Evolutionary conservation across 2,888 invertebrate species (phyloP).

Genomic region (Amorpha juglandis): DNA sequence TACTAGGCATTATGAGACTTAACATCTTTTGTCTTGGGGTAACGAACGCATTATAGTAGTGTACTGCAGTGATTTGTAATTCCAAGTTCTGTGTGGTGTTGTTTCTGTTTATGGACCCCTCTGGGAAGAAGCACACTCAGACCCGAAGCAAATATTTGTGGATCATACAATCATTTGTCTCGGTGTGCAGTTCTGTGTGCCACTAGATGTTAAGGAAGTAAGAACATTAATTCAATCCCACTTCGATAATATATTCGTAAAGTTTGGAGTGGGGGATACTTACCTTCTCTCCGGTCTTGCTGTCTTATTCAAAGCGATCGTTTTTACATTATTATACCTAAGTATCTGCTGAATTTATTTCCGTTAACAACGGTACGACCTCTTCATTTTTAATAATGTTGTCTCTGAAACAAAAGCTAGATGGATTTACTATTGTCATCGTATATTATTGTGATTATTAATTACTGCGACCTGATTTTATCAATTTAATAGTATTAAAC

Average conservation of each 20-base stretch:
- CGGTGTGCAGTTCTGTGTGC: conserved; percentile 40
- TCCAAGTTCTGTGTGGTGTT: no score
- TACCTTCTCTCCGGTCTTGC: conserved; percentile 25
- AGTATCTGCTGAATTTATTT: conserved; percentile 35
- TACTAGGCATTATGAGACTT: no score
- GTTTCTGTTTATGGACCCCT: no score
- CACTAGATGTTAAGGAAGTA: conserved; percentile 45
- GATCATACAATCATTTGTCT: no score
- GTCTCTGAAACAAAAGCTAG: background rate
- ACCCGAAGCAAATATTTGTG: no score
- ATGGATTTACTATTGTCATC: background rate
- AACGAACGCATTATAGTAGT: no score
- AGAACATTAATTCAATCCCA: conserved; percentile 53
- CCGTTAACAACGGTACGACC: background rate
- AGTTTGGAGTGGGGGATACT: conserved; percentile 43
- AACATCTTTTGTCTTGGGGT: no score
- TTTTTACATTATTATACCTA: conserved; percentile 43
- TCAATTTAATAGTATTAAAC: no score
- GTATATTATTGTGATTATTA: background rate
- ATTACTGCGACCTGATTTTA: no score
- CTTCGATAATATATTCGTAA: conserved; percentile 53
- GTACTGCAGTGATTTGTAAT: no score
- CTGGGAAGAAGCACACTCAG: no score
- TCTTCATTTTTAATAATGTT: background rate
- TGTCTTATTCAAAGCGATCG: conserved; percentile 34